A percentile compares a stretch with the other conserved stretches of the same genome.
Conservation (phyloP, 2,888 invertebrate genomes). For the Polia nebulosa region DNA sequence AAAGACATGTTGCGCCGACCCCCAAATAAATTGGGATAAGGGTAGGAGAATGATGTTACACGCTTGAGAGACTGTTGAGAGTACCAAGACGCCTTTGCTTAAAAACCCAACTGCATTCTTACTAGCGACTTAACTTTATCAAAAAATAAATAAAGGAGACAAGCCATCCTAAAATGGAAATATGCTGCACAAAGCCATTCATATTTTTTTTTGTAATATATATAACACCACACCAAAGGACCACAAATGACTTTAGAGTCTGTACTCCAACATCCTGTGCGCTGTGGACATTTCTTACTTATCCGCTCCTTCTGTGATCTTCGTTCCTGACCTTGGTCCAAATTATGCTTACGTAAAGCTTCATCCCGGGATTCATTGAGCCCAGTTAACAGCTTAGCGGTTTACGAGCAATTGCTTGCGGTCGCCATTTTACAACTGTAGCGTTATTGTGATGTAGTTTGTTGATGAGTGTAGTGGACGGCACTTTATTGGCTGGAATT, state of each 20-base stretch:
- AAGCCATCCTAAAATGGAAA: too few species aligned
- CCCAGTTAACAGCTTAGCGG: conserved; percentile 68
- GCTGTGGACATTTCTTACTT: not conserved
- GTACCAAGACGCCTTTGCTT: too few species aligned
- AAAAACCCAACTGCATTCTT: too few species aligned
- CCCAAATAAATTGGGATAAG: too few species aligned
- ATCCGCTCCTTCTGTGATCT: conserved; percentile 40
- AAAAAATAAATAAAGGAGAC: not conserved
- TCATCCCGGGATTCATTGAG: conserved; percentile 68
- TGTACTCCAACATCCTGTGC: not conserved
- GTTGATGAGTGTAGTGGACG: conserved; percentile 13
- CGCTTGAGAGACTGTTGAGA: too few species aligned
- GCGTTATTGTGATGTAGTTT: conserved; percentile 42
- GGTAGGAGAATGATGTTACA: too few species aligned
- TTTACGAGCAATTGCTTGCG: conserved; percentile 65
- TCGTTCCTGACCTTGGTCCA: conserved; percentile 62
- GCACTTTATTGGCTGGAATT: not conserved
- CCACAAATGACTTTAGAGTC: too few species aligned
- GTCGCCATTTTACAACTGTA: conserved; percentile 39
- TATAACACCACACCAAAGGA: too few species aligned
- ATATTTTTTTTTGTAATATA: too few species aligned
- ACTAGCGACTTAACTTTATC: too few species aligned
- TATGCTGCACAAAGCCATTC: too few species aligned
- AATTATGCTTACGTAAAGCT: conserved; percentile 63
- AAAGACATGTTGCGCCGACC: too few species aligned